A percentile compares a stretch with the other conserved stretches of the same genome.
phyloP scores from a whole-genome alignment of 2,797 vertebrate genomes.

The Enteromius fasciolatus region DNA sequence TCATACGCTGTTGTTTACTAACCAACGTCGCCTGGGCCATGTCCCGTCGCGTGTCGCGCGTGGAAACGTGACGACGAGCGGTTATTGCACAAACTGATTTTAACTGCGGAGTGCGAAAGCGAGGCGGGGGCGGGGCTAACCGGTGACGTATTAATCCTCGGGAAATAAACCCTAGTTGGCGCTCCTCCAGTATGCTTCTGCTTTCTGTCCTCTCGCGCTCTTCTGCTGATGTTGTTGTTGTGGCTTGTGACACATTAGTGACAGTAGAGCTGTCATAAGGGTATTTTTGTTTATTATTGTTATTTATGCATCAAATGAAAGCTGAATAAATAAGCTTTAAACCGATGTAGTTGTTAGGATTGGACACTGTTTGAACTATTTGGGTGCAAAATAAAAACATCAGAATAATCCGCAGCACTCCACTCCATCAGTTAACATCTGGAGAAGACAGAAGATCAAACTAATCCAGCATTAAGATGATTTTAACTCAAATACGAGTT shows the following conservation, averaged over 20 bases:
- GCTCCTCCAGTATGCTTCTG: background rate
- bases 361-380: background rate
- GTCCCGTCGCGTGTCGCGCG: background rate
- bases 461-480: too few species aligned
- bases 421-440: too few species aligned
- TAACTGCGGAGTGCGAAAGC: background rate
- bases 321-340: background rate
- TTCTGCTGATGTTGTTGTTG: background rate
- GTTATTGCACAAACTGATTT: conserved; percentile 3
- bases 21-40: conserved; percentile 29
- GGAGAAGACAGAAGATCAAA: too few species aligned
- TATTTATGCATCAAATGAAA: background rate
- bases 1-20: conserved; percentile 13
- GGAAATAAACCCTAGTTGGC: background rate
- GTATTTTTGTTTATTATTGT: too few species aligned
- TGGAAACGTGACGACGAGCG: background rate
- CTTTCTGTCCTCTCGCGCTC: background rate
- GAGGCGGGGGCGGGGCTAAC: background rate
- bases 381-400: background rate
- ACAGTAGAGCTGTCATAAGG: background rate
- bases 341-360: background rate
- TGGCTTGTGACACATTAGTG: background rate
- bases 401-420: background rate
- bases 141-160: background rate
- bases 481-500: too few species aligned